Evolutionary conservation across 2,113 vertebrate genomes (phyloP), one percentile per base, ranked within the genome.

Genomic region (Halcyon malimbica): DNA sequence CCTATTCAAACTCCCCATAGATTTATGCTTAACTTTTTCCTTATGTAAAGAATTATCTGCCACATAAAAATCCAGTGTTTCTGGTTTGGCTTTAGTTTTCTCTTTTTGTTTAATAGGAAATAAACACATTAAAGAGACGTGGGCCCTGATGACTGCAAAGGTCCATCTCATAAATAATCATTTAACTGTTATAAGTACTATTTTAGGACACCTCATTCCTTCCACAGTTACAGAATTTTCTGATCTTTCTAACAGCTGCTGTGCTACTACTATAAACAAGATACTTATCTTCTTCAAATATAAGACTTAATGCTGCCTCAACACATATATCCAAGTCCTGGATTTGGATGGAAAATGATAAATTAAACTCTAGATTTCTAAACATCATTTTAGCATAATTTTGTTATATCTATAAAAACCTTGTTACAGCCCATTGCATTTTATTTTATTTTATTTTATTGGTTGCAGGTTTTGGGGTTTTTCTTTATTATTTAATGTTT

Each of bases 221-320:
- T 83, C 24, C 25, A 65, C 31, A 64, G 35, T 53, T 70, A 60
- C 9, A 83, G 39, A 71, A n/a, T 78, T 91, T 91, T 80, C 73
- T 77, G 85, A 75, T 94, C 64, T 82, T 88, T 16, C 19, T 63
- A 69, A 28, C n/a, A 73, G 25, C 68, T 91, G 68, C 16, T 67
- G 85, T 84, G 44, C 35, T 67, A 28, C 76, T 69, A 29, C 33
- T 73, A 48, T 51, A 87, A 81, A 86, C 28, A 90, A 86, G 77
- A 91, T 50, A 62, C 9, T 87, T 77, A 74, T 81, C 75, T 65
- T 76, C 50, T 85, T 91, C 81, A 95, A 88, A 81, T 87, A 74
- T 12, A 39, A 84, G 5, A 42, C 21, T 83, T 80, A 90, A 80
- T 82, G 37, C 33, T 95, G 18, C 51, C 42, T 83, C 44, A 93